Percentiles rank a stretch among this genome's conserved stretches.
phyloP scores from a whole-genome alignment of 2,797 vertebrate genomes.

The Rhynchotus rufescens region DNA sequence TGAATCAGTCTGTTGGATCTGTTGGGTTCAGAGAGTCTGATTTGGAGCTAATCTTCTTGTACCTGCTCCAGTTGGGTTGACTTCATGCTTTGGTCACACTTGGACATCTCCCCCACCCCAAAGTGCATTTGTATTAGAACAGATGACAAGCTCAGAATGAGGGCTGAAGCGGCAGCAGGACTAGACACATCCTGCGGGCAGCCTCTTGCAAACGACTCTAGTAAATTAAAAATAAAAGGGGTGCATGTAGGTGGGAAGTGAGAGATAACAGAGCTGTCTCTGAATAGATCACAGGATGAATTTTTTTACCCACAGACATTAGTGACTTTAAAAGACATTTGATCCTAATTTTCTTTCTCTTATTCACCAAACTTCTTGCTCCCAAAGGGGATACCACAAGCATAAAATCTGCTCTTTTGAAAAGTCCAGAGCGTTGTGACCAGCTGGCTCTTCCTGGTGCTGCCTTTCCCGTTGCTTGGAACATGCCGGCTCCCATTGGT shows the following conservation, averaged over 20 bases:
- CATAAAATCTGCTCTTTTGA: not conserved
- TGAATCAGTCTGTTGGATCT: conserved; percentile 62
- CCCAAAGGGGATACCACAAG: not conserved
- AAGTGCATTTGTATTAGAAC: not conserved
- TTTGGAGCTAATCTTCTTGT: fast-evolving
- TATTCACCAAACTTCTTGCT: not conserved
- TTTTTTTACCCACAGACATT: not conserved
- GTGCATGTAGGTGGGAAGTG: not conserved
- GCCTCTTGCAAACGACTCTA: not conserved
- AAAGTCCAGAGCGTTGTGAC: not conserved
- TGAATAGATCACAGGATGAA: not conserved
- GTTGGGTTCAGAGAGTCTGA: not conserved
- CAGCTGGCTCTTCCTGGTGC: not conserved
- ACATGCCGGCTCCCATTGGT: fast-evolving
- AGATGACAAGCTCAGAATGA: not conserved
- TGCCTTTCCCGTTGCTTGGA: fast-evolving
- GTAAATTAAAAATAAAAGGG: not conserved
- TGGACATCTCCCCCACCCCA: not conserved
- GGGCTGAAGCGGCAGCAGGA: not conserved
- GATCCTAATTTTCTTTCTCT: not conserved
- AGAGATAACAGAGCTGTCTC: not conserved
- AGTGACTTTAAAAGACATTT: not conserved
- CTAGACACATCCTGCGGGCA: not conserved
- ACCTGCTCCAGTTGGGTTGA: fast-evolving
- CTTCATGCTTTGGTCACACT: not conserved